These are phyloP conservation scores for Seladonia tumulorum DNA, from an alignment of 2,888 invertebrate genomes.

Conservation along the genomic window DNA sequence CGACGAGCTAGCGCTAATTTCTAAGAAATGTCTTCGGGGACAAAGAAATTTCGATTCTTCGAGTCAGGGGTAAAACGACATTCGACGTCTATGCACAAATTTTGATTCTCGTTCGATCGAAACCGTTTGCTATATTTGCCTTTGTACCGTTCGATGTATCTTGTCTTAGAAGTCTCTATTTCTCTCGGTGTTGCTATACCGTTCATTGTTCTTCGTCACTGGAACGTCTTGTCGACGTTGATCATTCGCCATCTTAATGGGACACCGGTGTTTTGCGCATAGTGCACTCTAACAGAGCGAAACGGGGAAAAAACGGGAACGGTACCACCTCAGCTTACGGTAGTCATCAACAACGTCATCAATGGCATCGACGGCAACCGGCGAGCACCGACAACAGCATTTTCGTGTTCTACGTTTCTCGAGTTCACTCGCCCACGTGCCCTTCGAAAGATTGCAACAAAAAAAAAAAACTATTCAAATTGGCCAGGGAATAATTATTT, in stretches of 20 bases:
- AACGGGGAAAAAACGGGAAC: conserved; percentile 13
- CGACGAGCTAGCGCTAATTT: too few species aligned
- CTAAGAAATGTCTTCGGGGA: background rate
- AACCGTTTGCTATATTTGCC: background rate
- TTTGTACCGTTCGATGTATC: conserved; percentile 31
- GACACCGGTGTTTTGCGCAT: conserved; percentile 40
- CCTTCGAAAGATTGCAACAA: background rate
- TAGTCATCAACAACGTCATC: conserved; percentile 50
- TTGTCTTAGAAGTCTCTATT: background rate
- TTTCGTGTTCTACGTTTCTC: conserved; percentile 39
- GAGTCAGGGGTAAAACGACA: background rate
- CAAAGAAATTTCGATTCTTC: background rate
- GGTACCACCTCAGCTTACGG: conserved; percentile 39
- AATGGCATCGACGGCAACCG: conserved; percentile 45
- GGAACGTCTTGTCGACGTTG: conserved; percentile 19
- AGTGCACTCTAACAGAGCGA: conserved; percentile 34
- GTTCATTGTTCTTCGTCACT: conserved; percentile 34
- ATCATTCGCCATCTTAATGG: conserved; percentile 36
- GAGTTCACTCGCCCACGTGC: conserved; percentile 25
- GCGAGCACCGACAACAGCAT: conserved; percentile 55
- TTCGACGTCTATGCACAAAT: conserved; percentile 41
- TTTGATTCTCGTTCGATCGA: conserved; percentile 13
- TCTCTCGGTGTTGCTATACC: conserved; percentile 20
- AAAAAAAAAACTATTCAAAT: too few species aligned
- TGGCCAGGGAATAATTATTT: background rate